Base-by-base conservation (phyloP, 1,140 invertebrate species). In the Leptonema lineaticorne region DNA sequence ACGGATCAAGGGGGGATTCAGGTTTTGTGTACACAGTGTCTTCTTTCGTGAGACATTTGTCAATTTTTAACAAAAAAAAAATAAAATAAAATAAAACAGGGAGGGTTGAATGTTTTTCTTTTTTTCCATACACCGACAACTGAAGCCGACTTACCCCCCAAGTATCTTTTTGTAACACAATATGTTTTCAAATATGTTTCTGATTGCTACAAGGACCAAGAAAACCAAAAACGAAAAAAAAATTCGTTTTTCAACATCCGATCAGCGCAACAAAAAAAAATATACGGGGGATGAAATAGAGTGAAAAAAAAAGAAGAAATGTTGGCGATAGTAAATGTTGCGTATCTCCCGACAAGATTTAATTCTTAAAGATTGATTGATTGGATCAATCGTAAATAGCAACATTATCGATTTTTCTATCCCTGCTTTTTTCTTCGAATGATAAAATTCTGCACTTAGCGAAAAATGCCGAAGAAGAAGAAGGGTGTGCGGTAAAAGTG, bases 21-120 rank as follows among this genome's bases (percentile, higher is more conserved):
- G 30, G 45, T 7, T 67, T 18, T 64, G 20, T 67, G 65, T 60
- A 58, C 28, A 45, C 57, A 59, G 56, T 60, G 33, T 67, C 65
- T 20, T 37, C 57, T 67, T 67, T 67, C 65, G 18, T 3, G 18
- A 28, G 27, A 59, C 65, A 67, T 67, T 67, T 67, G 65, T 67
- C 65, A 67, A 57, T 67, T 67, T 67, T 41, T 41, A n/a, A n/a
- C n/a, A n/a, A n/a, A n/a, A n/a, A n/a, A n/a, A n/a, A n/a, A n/a
- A n/a, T n/a, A n/a, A n/a, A n/a, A n/a, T n/a, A n/a, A n/a, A n/a
- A n/a, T n/a, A n/a, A n/a, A n/a, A 41, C 37, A 14, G 20, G 8
- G 24, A 24, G 50, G 50, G 50, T 53, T 53, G 50, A 16, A 20
- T 20, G n/a, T 20, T 48, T 48, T 24, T 33, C 11, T 6, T 53